Evolutionary conservation across 2,888 invertebrate species (phyloP).

Genomic region (Gisinianus flammeolus): DNA sequence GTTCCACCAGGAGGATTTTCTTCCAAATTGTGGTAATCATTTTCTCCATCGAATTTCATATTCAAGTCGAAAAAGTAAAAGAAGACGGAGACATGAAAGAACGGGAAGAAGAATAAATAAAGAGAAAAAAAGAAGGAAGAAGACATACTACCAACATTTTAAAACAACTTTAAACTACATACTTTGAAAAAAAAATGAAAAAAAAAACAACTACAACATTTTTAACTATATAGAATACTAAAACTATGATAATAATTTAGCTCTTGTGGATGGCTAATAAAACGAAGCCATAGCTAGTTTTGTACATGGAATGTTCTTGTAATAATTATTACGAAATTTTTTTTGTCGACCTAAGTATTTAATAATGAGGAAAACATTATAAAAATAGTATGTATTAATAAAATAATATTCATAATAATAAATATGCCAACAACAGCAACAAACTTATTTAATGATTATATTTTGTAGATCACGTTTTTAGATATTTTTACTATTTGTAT

Average conservation of each 20-base stretch:
- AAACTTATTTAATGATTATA: background rate
- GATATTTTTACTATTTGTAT: background rate
- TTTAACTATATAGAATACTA: background rate
- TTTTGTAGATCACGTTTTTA: constrained; percentile 1
- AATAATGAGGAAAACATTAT: background rate
- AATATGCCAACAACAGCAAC: constrained; percentile 1
- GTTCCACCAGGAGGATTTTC: constrained; percentile 58
- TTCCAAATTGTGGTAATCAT: constrained; percentile 52
- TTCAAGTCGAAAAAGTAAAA: background rate
- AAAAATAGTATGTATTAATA: background rate
- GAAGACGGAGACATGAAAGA: background rate
- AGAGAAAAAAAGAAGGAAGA: background rate
- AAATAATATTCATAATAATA: background rate
- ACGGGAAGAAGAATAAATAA: background rate
- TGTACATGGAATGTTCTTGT: constrained; percentile 31
- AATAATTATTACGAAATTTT: constrained; percentile 8
- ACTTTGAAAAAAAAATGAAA: background rate
- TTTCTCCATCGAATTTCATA: background rate
- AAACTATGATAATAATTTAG: background rate
- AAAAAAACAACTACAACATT: background rate
- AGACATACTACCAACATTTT: background rate
- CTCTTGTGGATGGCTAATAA: background rate
- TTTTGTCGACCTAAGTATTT: constrained; percentile 1
- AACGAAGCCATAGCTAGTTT: constrained; percentile 17
- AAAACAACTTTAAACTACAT: background rate